These are phyloP conservation scores for Gymnobelideus leadbeateri DNA, from an alignment of 2,113 vertebrate species.

Conservation along the genomic window DNA sequence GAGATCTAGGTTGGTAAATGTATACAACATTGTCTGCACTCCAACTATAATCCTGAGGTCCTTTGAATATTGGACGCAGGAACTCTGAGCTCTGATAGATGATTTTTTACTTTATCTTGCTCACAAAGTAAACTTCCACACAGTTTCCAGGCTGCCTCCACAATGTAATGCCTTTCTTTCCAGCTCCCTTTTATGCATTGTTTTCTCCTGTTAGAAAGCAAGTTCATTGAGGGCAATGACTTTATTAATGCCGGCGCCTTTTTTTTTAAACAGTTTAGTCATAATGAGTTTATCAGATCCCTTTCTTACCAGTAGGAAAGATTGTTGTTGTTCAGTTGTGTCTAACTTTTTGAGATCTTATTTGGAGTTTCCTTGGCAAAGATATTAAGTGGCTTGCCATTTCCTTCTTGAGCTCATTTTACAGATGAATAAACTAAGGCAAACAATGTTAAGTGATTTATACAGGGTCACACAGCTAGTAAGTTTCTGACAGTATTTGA, in stretches of 20 bases:
- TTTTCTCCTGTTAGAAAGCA: not conserved
- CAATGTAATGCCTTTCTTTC: not conserved
- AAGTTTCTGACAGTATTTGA: not conserved
- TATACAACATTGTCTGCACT: too few species aligned
- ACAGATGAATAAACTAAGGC: not conserved
- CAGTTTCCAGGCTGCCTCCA: not conserved
- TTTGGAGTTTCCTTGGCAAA: not conserved
- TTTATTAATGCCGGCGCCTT: not conserved
- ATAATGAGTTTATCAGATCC: not conserved
- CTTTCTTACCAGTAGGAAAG: not conserved
- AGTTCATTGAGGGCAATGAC: not conserved
- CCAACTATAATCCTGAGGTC: not conserved
- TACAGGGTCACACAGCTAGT: not conserved
- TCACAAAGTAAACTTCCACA: not conserved
- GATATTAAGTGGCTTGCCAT: not conserved
- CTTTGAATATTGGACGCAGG: not conserved
- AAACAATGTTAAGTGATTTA: not conserved
- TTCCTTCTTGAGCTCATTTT: not conserved
- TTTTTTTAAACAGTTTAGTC: not conserved
- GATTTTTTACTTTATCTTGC: not conserved
- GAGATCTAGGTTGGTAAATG: not conserved
- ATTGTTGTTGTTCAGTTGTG: not conserved
- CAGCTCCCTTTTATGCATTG: not conserved
- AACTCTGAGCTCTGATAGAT: not conserved
- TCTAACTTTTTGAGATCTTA: not conserved